These are phyloP conservation scores for Oscheius onirici DNA, from an alignment of 2,888 invertebrate genomes.

Conservation along the genomic window DNA sequence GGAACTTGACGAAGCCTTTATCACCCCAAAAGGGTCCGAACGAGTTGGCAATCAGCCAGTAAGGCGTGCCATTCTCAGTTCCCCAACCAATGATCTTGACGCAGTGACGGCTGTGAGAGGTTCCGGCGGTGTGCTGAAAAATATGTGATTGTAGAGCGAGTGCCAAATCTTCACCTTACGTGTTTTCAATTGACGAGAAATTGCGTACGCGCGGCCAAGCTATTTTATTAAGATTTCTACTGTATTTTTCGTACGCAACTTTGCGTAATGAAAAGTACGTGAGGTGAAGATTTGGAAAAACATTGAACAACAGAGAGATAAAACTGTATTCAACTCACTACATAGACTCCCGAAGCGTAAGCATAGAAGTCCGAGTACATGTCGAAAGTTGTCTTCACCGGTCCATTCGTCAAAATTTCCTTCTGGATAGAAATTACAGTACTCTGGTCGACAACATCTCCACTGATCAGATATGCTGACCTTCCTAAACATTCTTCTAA, in stretches of 20 bases:
- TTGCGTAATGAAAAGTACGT: too few relatives aligned
- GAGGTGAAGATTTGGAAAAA: too few relatives aligned
- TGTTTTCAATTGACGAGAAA: too few relatives aligned
- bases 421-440: background rate
- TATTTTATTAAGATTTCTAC: too few relatives aligned
- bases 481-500: background rate
- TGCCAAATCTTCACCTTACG: too few relatives aligned
- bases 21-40: background rate
- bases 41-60: background rate
- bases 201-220: too few relatives aligned
- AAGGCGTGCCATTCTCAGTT: background rate
- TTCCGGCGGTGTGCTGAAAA: too few relatives aligned
- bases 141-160: too few relatives aligned
- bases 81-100: background rate
- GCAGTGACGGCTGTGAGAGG: background rate
- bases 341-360: background rate
- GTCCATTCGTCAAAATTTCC: background rate
- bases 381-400: background rate
- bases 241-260: too few relatives aligned
- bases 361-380: background rate
- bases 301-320: too few relatives aligned
- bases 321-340: background rate
- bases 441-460: background rate
- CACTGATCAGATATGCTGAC: too few relatives aligned
- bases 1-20: background rate